Evolutionary conservation across 2,888 invertebrate species (phyloP).

Genomic region (Actias luna): DNA sequence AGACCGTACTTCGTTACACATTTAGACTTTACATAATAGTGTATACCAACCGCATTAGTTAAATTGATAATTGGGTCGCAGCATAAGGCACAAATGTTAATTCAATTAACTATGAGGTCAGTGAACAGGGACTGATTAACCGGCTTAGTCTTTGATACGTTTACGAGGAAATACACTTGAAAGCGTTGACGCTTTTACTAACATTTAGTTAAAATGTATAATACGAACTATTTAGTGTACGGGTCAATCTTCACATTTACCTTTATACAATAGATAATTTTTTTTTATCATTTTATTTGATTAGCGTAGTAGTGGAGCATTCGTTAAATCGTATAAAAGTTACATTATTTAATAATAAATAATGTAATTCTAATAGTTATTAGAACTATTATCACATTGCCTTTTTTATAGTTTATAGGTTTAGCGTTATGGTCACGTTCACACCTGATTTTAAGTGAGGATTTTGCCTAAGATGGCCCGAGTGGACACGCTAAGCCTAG

Average conservation of each 20-base stretch:
- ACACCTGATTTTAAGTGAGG: too few species aligned
- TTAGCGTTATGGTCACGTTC: too few species aligned
- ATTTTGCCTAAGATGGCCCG: too few species aligned
- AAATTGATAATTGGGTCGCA: conserved; percentile 17
- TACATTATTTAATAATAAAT: too few species aligned
- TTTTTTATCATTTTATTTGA: not conserved
- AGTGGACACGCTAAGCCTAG: too few species aligned
- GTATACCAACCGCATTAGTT: conserved; percentile 3
- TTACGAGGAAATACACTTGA: conserved; percentile 3
- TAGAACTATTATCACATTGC: too few species aligned
- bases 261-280: not conserved
- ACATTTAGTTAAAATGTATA: not conserved
- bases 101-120: conserved; percentile 17
- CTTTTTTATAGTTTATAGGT: too few species aligned
- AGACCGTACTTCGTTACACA: too few species aligned
- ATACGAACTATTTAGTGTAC: not conserved
- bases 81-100: conserved; percentile 16
- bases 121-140: conserved; percentile 16
- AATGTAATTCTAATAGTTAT: too few species aligned
- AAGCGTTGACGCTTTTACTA: conserved; percentile 2
- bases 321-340: too few species aligned
- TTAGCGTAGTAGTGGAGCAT: too few species aligned
- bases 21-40: not conserved
- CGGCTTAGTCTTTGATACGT: conserved; percentile 10
- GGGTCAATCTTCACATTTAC: not conserved